Percentiles rank a stretch among this genome's conserved stretches.
Evolutionary conservation across 2,113 vertebrate species (phyloP).

Genomic region (Pseudolaguvia tuberculata): DNA sequence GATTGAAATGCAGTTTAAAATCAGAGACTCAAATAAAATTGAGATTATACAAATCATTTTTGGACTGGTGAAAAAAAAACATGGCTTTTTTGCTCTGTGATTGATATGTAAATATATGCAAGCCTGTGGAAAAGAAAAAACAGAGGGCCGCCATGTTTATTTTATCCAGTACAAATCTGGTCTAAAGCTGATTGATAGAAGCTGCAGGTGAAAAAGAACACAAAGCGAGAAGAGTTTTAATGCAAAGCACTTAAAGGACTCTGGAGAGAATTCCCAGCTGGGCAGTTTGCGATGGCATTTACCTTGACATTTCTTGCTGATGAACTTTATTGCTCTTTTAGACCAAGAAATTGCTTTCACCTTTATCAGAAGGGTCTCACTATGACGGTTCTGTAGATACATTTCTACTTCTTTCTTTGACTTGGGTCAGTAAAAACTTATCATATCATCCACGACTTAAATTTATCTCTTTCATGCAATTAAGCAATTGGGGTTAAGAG

Average conservation of each 20-base stretch:
- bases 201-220: background rate
- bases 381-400: slow-evolving; percentile 2
- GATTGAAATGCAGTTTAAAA: slow-evolving; percentile 58
- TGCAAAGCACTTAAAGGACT: background rate
- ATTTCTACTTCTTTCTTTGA: background rate
- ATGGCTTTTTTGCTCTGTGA: background rate
- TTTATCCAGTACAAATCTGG: slow-evolving; percentile 10
- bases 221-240: background rate
- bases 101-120: slow-evolving; percentile 13
- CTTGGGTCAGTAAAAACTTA: background rate
- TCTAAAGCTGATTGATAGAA: background rate
- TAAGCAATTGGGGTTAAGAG: too few species aligned
- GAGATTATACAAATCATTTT: background rate
- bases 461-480: too few species aligned
- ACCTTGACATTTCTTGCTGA: slow-evolving; percentile 27
- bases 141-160: slow-evolving; percentile 18
- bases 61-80: background rate
- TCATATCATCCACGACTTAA: background rate
- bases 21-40: slow-evolving; percentile 18
- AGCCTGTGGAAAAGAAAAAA: background rate
- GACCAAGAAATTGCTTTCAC: slow-evolving; percentile 33
- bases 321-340: slow-evolving; percentile 26
- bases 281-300: slow-evolving; percentile 25
- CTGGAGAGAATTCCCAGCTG: slow-evolving; percentile 3
- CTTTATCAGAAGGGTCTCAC: slow-evolving; percentile 16